These are phyloP conservation scores for Leptopterna dolabrata DNA, from an alignment of 2,888 invertebrate genomes.

Conservation along the genomic window DNA sequence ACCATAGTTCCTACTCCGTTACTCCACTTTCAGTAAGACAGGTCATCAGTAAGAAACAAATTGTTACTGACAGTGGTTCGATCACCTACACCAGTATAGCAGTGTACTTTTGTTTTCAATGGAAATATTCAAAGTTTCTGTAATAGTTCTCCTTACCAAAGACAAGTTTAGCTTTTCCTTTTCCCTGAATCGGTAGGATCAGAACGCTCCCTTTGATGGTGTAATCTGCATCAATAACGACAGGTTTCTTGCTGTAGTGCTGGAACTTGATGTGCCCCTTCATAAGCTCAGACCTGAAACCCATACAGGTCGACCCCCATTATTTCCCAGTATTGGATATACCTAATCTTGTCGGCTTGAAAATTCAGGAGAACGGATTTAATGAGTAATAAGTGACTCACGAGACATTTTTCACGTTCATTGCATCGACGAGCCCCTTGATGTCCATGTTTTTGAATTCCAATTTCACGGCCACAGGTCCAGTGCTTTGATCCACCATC, in stretches of 20 bases:
- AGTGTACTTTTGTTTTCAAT: too few species aligned
- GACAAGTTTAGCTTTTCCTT: slow-evolving; percentile 40
- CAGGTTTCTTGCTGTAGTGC: slow-evolving; percentile 16
- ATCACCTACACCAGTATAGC: too few species aligned
- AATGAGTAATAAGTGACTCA: neutral
- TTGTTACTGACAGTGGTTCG: too few species aligned
- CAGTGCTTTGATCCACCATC: slow-evolving; percentile 45
- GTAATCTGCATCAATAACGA: slow-evolving; percentile 41
- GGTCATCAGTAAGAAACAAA: too few species aligned
- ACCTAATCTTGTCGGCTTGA: too few species aligned
- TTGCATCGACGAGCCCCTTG: neutral
- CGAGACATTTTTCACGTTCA: slow-evolving; percentile 41
- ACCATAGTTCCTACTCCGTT: too few species aligned
- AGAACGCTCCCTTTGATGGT: slow-evolving; percentile 36
- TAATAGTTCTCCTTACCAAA: too few species aligned
- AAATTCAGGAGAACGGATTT: too few species aligned
- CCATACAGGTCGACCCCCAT: neutral
- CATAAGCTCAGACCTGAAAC: slow-evolving; percentile 25
- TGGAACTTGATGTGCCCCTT: slow-evolving; percentile 32
- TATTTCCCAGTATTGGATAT: too few species aligned
- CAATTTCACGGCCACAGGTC: slow-evolving; percentile 39
- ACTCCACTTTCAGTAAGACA: too few species aligned
- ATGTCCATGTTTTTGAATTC: slow-evolving; percentile 51
- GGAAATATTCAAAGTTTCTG: too few species aligned
- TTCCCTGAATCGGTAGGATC: slow-evolving; percentile 44